Conservation (phyloP, 2,113 vertebrate genomes). For the Trichomycterus rosablanca region DNA sequence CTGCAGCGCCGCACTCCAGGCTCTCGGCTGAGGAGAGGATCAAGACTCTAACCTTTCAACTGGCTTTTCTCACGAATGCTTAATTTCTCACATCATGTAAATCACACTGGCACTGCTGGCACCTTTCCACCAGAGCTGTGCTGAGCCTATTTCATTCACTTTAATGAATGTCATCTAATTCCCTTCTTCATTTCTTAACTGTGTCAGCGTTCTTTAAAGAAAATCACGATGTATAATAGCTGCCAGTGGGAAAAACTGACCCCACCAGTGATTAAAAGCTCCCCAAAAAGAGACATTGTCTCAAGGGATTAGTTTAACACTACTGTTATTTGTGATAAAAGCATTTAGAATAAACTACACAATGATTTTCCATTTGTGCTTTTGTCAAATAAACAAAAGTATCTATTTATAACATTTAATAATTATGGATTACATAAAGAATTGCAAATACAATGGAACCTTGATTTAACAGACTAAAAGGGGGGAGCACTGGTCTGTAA, state of each 20-base stretch:
- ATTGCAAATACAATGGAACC: too few relatives aligned
- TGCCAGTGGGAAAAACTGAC: constrained; percentile 36
- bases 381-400: too few relatives aligned
- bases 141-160: constrained; percentile 30
- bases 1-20: constrained; percentile 22
- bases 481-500: too few relatives aligned
- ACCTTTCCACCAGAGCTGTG: constrained; percentile 22
- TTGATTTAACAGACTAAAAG: too few relatives aligned
- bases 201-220: constrained; percentile 48
- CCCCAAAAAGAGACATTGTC: constrained; percentile 22
- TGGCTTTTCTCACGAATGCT: constrained; percentile 26
- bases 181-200: constrained; percentile 31
- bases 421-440: too few relatives aligned
- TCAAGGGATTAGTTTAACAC: constrained; percentile 15
- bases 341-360: constrained; percentile 2
- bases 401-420: too few relatives aligned
- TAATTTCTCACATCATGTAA: constrained; percentile 46
- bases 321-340: neutral
- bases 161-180: constrained; percentile 52
- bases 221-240: constrained; percentile 35
- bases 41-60: constrained; percentile 38
- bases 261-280: constrained; percentile 39
- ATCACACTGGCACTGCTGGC: constrained; percentile 37
- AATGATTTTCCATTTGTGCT: neutral
- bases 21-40: constrained; percentile 31